Percentiles rank a stretch among this genome's conserved stretches.
These are phyloP conservation scores for Cheilosia urbana DNA, from an alignment of 2,888 invertebrate genomes.

Conservation along the genomic window DNA sequence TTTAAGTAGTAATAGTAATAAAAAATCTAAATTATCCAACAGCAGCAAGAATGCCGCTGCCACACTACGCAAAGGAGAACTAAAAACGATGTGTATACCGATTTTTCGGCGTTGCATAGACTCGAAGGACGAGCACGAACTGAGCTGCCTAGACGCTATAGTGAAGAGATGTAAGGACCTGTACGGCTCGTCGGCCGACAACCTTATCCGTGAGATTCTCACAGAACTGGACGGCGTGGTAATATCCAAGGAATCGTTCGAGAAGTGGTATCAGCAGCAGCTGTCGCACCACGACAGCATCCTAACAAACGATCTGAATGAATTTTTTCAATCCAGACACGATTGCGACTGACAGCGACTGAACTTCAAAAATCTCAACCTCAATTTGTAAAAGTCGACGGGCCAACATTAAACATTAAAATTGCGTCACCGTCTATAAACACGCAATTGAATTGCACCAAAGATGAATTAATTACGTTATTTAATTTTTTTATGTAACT, in stretches of 20 bases:
- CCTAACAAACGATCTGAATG: constrained; percentile 41
- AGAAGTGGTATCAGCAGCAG: constrained; percentile 79
- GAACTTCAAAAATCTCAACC: neutral
- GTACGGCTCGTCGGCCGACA: constrained; percentile 78
- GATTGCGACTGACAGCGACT: neutral
- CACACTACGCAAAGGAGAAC: constrained; percentile 73
- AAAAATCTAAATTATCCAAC: constrained; percentile 51
- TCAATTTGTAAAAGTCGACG: constrained; percentile 1
- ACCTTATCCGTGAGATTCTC: constrained; percentile 79
- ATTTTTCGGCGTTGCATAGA: constrained; percentile 80
- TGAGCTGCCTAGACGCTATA: constrained; percentile 80
- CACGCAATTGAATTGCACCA: constrained; percentile 67
- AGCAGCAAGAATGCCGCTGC: neutral
- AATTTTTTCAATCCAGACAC: constrained; percentile 38
- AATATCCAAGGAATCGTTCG: constrained; percentile 81
- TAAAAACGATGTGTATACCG: constrained; percentile 79
- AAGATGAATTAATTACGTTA: constrained; percentile 43
- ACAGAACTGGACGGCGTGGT: constrained; percentile 81
- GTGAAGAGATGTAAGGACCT: constrained; percentile 78
- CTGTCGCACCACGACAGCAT: constrained; percentile 17
- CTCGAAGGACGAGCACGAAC: constrained; percentile 79
- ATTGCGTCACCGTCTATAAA: constrained; percentile 3
- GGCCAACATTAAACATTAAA: neutral
- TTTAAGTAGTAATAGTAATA: constrained; percentile 64
- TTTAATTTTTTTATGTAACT: constrained; percentile 17